Evolutionary conservation across 2,113 vertebrate genomes (phyloP), one percentile per base, ranked within the genome.

Genomic region (Pheucticus melanocephalus): DNA sequence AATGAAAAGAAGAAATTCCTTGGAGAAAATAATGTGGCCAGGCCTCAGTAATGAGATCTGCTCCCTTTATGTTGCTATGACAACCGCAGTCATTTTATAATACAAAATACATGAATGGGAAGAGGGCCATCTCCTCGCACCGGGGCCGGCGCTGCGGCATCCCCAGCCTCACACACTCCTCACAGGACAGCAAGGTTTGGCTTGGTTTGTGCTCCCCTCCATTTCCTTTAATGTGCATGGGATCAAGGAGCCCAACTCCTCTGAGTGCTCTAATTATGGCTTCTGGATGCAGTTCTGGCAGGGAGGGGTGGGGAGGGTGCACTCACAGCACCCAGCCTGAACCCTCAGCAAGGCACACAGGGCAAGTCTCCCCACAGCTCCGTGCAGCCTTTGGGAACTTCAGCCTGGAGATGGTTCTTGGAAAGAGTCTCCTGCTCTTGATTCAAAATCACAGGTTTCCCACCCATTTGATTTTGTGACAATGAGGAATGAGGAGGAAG

Each of bases 1-100:
- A 98, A 98, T 98, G 98, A 98, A 98, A 98, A 98, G 98, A 98
- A 98, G 98, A 98, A 98, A 98, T 98, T 98, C 98, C 98, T 98
- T 97, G 97, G 98, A 98, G 98, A 98, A 98, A 98, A 98, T 98
- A 98, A 98, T 98, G 98, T 98, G 98, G 98, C 98, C 97, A 88
- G 97, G 97, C 98, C 98, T 97, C 97, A 90, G 98, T 98, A 98
- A 98, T 98, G 98, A 98, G 98, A 98, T 98, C 98, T 97, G 98
- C 98, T 98, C 98, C 98, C 97, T 98, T 98, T 96, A 98, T 97
- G 98, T 98, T 98, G 97, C 98, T 97, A 98, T 98, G 98, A 97
- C 92, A 97, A 98, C 98, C 18, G 14, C 97, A 97, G 97, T 98
- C 98, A 97, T 98, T 98, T 98, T 98, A 97, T 98, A 97, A 98